Conservation (phyloP, 2,797 vertebrate genomes). For the Odontamblyopus lacepedii region DNA sequence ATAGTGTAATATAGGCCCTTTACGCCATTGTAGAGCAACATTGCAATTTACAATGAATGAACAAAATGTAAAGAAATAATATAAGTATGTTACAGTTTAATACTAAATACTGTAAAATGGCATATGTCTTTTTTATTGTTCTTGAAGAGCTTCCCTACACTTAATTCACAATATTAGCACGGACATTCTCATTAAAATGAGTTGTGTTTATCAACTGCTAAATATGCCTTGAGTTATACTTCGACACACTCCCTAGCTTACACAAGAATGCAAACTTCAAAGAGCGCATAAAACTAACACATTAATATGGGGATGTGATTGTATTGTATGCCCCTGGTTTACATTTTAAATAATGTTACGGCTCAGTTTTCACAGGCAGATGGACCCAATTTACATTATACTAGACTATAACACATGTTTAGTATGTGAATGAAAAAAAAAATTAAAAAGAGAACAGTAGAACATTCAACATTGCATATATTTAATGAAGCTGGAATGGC, state of each 20-base stretch:
- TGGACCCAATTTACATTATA: not conserved
- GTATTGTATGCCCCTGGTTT: not conserved
- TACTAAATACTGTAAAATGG: not conserved
- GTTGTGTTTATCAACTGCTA: slow-evolving; percentile 38
- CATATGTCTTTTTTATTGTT: not conserved
- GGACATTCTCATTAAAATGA: slow-evolving; percentile 41
- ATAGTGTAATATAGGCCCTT: too few relatives aligned
- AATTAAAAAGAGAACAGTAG: not conserved
- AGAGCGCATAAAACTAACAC: slow-evolving; percentile 49
- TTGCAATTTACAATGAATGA: too few relatives aligned
- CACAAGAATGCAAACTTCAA: slow-evolving; percentile 7
- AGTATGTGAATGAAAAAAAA: not conserved
- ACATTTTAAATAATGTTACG: not conserved
- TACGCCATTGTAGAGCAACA: too few relatives aligned
- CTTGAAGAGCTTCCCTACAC: slow-evolving; percentile 30
- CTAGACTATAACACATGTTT: not conserved
- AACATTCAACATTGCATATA: too few relatives aligned
- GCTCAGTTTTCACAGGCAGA: not conserved
- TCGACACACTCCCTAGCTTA: not conserved
- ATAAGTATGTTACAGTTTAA: not conserved
- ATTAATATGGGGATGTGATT: slow-evolving; percentile 25
- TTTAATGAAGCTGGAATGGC: too few relatives aligned
- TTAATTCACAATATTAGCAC: slow-evolving; percentile 43
- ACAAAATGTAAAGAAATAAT: too few relatives aligned
- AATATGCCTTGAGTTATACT: slow-evolving; percentile 25